Evolutionary conservation across 1,140 invertebrate species (phyloP), one percentile per base, ranked within the genome.

Genomic region (Drosophila tsacasi): DNA sequence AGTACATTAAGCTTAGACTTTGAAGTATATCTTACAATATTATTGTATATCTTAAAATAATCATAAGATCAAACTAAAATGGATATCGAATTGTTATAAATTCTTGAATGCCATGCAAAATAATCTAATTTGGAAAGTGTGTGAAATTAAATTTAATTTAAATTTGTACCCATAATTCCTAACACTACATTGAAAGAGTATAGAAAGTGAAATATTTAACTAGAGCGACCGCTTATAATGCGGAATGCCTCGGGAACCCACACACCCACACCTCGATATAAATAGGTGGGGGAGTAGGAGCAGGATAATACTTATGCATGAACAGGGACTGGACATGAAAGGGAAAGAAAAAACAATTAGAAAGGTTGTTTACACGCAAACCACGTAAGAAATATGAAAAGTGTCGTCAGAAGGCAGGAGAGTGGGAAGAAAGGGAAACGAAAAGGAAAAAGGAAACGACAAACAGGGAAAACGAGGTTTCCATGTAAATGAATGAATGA

Each of bases 301-400:
- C 66, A 76, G 81, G 63, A 83, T 84, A 84, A 75, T 73, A 52
- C 68, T 75, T 73, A 78, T 71, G 76, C 76, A 76, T 78, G 69
- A 60, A 81, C 79, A 77, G 68, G 42, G 64, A 63, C 79, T 87
- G 84, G 83, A 86, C 83, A 86, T 81, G 83, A 87, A 64, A 61
- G 40, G 37, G 58, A 50, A 35, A 47, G 42, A 76, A 76, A 59
- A 76, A 80, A 76, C 79, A 86, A 86, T 86, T 86, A 87, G 67
- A 86, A 69, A 65, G 67, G 68, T 83, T 86, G 67, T 86, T 86
- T 86, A 83, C 83, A 86, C 83, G 83, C 83, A 87, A 86, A 67
- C 66, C 79, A 61, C 62, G 58, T 81, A 81, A 81, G 76, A 79
- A 65, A 74, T 68, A 78, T 60, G 58, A 42, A 78, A 77, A 69